Base-by-base conservation (phyloP, 1,140 invertebrate species). In the Euura lappo region DNA sequence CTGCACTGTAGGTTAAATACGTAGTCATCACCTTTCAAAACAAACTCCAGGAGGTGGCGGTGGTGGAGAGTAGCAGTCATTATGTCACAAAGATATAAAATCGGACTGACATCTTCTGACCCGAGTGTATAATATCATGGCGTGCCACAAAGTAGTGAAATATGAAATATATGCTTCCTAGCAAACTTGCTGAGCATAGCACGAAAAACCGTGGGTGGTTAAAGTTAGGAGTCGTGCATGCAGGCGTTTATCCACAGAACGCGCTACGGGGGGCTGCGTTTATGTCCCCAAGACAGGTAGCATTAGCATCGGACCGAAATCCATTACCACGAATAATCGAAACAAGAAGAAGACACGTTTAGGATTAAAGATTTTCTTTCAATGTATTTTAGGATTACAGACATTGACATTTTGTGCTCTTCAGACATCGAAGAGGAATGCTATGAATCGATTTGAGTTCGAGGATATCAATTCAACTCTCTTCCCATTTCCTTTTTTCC, bases 21-120 rank as follows among this genome's bases (percentile, higher is more conserved):
- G 51, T 60, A 60, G 51, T 60, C 51, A 60, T 60, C 51, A 60
- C 51, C 51, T n/a, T 60, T 60, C 51, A 60, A 60, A 60, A 60
- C 51, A 60, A 60, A 60, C 51, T n/a, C 8, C 51, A n/a, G 51
- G 51, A 60, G 51, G 51, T 60, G 51, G 6, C 51, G 3, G 28
- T 28, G 28, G 28, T 28, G 28, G 28, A 28, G 28, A 28, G 6
- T 5, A 60, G 51, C 51, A 60, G 51, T n/a, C 51, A 60, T 60
- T 60, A 60, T 60, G 51, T 60, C 51, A 60, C 3, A 60, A 60
- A 60, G 8, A n/a, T 28, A 28, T 28, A 28, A 28, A 28, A 28
- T 28, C 28, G 28, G 28, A 28, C 28, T 28, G 28, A 28, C 28
- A 28, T 28, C 28, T 28, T 28, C 28, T 28, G 28, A 28, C 28